A percentile compares a stretch with the other conserved stretches of the same genome.
These are phyloP conservation scores for Drosophila bifasciata DNA, from an alignment of 1,140 invertebrate genomes.

Conservation along the genomic window DNA sequence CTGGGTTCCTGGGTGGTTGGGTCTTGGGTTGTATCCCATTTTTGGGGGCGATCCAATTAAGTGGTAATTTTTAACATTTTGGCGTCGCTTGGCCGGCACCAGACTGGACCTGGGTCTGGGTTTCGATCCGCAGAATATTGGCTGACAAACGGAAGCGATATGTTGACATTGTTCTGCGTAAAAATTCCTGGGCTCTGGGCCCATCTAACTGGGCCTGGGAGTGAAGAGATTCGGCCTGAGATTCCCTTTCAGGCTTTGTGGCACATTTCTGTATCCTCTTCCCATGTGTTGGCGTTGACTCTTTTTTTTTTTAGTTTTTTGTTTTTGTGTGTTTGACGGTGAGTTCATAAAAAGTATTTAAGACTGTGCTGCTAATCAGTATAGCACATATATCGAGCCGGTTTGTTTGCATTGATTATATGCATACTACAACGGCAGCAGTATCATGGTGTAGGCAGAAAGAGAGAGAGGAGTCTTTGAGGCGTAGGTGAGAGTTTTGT, in stretches of 20 bases:
- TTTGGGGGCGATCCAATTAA: constrained; percentile 65
- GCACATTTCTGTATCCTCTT: constrained; percentile 15
- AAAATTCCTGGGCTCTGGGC: constrained; percentile 44
- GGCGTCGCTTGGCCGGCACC: constrained; percentile 31
- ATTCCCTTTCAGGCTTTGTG: constrained; percentile 12
- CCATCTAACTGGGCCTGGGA: constrained; percentile 13
- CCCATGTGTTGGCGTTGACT: constrained; percentile 30
- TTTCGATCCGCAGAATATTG: constrained; percentile 47
- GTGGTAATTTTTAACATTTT: constrained; percentile 77
- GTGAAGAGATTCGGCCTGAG: constrained; percentile 12
- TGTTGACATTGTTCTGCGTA: constrained; percentile 71
- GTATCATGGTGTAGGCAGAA: not conserved
- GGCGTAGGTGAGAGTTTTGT: constrained; percentile 55
- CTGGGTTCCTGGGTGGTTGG: constrained; percentile 66
- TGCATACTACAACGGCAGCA: constrained; percentile 25
- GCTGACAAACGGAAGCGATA: constrained; percentile 78
- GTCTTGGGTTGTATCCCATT: constrained; percentile 10
- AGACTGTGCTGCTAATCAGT: constrained; percentile 57
- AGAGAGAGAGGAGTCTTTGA: constrained; percentile 6
- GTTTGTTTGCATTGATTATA: constrained; percentile 62
- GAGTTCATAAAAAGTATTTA: constrained; percentile 76
- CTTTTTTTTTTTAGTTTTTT: constrained; percentile 31
- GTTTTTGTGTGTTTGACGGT: too few relatives aligned
- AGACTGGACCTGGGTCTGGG: constrained; percentile 23
- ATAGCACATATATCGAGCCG: constrained; percentile 39